phyloP scores from a whole-genome alignment of 1,140 invertebrate genomes.

The Coboldia fuscipes region DNA sequence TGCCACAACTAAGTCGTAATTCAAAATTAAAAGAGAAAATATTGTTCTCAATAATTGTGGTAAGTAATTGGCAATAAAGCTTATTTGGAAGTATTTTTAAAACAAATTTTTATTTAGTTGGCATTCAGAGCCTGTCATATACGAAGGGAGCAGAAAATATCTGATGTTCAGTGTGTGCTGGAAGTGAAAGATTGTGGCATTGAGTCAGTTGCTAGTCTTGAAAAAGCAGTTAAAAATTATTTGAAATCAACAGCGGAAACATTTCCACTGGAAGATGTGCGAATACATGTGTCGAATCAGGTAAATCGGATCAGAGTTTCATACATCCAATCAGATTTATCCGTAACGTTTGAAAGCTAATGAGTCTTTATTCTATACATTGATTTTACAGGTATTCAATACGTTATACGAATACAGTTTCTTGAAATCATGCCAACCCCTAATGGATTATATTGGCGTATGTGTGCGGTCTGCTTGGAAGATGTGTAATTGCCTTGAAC shows the following conservation, averaged over 20 bases:
- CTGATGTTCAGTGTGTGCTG: slow-evolving; percentile 28
- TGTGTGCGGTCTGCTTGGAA: no score
- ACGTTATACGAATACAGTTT: no score
- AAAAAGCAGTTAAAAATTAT: slow-evolving; percentile 24
- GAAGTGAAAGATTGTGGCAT: slow-evolving; percentile 22
- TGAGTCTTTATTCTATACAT: no score
- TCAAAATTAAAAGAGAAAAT: slow-evolving; percentile 82
- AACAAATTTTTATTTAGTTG: slow-evolving; percentile 21
- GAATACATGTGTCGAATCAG: slow-evolving; percentile 34
- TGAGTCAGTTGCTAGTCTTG: slow-evolving; percentile 18
- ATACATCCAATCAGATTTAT: no score
- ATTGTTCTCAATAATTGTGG: slow-evolving; percentile 83
- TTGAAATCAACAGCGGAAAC: slow-evolving; percentile 27
- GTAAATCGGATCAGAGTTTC: no score
- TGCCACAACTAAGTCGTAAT: slow-evolving; percentile 54
- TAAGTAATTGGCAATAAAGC: slow-evolving; percentile 30
- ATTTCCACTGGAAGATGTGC: slow-evolving; percentile 34
- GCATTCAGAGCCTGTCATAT: slow-evolving; percentile 38
- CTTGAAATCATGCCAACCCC: no score
- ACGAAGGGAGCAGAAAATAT: slow-evolving; percentile 31
- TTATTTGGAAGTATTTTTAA: background rate
- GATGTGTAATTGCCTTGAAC: no score
- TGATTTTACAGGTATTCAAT: no score
- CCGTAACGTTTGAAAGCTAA: no score
- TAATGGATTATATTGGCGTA: no score